Evolutionary conservation across 2,888 invertebrate species (phyloP), one percentile per base, ranked within the genome.

Genomic region (Acleris holmiana): DNA sequence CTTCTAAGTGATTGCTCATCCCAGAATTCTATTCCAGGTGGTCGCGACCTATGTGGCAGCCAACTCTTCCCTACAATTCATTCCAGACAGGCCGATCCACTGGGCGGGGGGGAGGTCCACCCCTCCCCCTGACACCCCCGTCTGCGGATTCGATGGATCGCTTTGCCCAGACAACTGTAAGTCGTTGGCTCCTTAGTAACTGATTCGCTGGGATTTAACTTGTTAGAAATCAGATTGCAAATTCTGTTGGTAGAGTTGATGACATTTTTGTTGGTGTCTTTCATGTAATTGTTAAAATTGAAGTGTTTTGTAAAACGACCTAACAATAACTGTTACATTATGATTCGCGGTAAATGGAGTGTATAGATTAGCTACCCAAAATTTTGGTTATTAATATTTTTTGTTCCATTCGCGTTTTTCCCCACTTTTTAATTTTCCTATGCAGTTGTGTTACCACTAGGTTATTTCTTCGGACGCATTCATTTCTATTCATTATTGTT

Each of bases 61-160:
- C 2, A 95, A 95, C 72, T 95, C 96, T 73, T 94, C 95, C 4
- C 94, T 98, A 53, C 95, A 95, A 74, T 95, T 95, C 74, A 95
- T 97, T 15, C 90, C 94, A 8, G 94, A 94, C 19, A 95, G 95
- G 69, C 93, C 93, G 19, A 98, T 99, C 67, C 95, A 96, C 80
- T 98, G 98, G 99, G 96, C 98, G 4, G 98, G 97, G 15, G 95
- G 95, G 5, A 91, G 96, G 50, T 83, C 86, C 0, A 94, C 94
- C 0, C 98, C 98, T 0, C 97, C 98, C 0, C 95, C 95, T 0
- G 99, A 99, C 88, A 96, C 96, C 2, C 99, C 99, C 0, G 93
- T 93, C 67, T 99, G 99, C 85, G 99, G 99, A 44, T 99, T 97
- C 83, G 98, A 99, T 83, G 95, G 96, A 49, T 96, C 97, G 0